Base-by-base conservation (phyloP, 2,113 vertebrate species). In the Baryphthengus martii region DNA sequence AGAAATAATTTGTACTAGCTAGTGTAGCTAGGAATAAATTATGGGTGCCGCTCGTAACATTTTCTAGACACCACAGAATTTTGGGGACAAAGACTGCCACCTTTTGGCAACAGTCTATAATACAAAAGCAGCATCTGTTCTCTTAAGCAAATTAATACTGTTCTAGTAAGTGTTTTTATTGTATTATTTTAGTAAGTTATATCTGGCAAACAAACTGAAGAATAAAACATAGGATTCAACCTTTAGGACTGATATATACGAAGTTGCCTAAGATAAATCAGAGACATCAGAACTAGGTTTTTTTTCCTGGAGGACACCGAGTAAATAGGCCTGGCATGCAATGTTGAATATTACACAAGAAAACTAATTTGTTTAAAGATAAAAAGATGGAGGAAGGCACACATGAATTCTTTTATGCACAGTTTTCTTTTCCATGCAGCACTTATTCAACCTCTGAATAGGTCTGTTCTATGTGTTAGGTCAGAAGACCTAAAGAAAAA, bases 61-160 rank as follows among this genome's bases (percentile, higher is more conserved):
- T 90, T 88, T 63, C 55, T 26, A 47, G 63, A 50, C 7, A 88
- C 76, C 13, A 33, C 19, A 47, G 49, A 83, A 71, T 88, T 89
- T 93, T 2, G 53, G 95, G 92, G 90, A 74, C 70, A 92, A 89
- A 95, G 67, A 78, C 85, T 94, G 96, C 85, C 96, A 95, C 89
- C 95, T 96, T 96, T 96, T 90, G 93, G 74, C 75, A 65, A 66
- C 3, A 72, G 28, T 29, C 44, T 92, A 25, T 61, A 90, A 88
- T 21, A 58, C 70, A 52, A 59, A 37, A 70, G 18, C 10, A 26
- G 10, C 0, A 1, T 20, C 31, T 21, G 7, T 12, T 85, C 83
- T 71, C 40, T 75, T 24, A 50, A 3, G 14, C 6, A 56, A 76
- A 91, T 35, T 42, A 81, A 65, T 11, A 40, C 13, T 15, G 7